Conservation (phyloP, 2,797 vertebrate genomes). For the Philypnodon macrostomus region DNA sequence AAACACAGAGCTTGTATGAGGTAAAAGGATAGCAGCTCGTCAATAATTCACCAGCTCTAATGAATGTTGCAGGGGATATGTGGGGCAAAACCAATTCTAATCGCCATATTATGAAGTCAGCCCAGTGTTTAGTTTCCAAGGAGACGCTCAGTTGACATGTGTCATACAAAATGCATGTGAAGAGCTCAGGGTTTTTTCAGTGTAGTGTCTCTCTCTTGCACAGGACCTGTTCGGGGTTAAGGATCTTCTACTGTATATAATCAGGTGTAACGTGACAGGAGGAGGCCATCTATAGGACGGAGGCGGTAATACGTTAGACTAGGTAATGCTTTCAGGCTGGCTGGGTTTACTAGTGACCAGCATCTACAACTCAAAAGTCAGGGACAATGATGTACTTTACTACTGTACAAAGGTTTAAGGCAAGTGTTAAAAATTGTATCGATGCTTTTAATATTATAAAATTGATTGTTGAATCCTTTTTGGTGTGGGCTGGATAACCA, state of each 20-base stretch:
- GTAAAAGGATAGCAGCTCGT: conserved; percentile 86
- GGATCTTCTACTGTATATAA: conserved; percentile 42
- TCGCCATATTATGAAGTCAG: conserved; percentile 84
- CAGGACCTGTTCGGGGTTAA: conserved; percentile 45
- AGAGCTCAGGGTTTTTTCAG: conserved; percentile 44
- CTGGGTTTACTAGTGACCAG: neutral
- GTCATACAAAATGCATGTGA: conserved; percentile 82
- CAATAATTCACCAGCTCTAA: conserved; percentile 89
- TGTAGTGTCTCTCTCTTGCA: conserved; percentile 41
- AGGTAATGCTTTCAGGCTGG: conserved; percentile 9
- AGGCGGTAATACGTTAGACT: conserved; percentile 30
- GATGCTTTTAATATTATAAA: too few species aligned
- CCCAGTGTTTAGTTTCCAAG: conserved; percentile 83
- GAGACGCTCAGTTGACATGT: conserved; percentile 77
- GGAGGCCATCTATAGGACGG: conserved; percentile 50
- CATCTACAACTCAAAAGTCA: neutral
- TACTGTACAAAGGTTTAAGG: conserved; percentile 64
- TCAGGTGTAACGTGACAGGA: conserved; percentile 36
- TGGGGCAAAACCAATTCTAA: conserved; percentile 85
- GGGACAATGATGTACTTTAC: conserved; percentile 4
- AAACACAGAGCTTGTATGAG: conserved; percentile 70
- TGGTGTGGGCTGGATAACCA: too few species aligned
- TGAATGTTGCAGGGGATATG: conserved; percentile 89
- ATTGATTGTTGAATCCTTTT: too few species aligned
- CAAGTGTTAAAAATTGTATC: too few species aligned